Evolutionary conservation across 2,797 vertebrate species (phyloP).

Genomic region (Sebastes baramenuke): DNA sequence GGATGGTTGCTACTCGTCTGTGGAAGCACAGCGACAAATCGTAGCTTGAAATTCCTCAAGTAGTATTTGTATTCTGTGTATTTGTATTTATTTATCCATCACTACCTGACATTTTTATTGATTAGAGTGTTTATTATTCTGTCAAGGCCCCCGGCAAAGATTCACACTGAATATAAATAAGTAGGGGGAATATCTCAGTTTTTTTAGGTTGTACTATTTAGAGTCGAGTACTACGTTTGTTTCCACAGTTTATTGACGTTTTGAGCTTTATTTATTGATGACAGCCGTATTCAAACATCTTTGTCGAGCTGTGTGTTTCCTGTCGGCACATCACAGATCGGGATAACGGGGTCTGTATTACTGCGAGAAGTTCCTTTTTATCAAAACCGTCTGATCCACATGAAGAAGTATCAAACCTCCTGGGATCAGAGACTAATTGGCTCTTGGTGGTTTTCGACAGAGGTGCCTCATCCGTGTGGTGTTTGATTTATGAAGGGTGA

Average conservation of each 20-base stretch:
- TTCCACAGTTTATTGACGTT: neutral
- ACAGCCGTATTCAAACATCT: neutral
- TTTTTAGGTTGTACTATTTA: neutral
- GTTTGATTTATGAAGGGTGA: constrained; percentile 65
- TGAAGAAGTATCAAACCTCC: constrained; percentile 36
- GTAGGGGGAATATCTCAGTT: neutral
- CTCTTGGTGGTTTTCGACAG: constrained; percentile 44
- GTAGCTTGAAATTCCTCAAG: constrained; percentile 30
- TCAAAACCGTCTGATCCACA: constrained; percentile 27
- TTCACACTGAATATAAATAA: neutral
- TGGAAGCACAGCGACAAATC: constrained; percentile 41
- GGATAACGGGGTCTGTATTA: constrained; percentile 8
- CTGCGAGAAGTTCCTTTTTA: constrained; percentile 30
- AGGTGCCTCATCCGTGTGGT: constrained; percentile 28
- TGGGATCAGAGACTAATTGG: constrained; percentile 62
- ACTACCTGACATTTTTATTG: constrained; percentile 28
- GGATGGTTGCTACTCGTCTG: constrained; percentile 35
- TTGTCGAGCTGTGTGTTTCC: constrained; percentile 4
- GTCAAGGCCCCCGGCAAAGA: constrained; percentile 6
- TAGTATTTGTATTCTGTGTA: constrained; percentile 25
- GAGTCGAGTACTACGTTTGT: neutral
- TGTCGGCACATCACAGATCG: neutral
- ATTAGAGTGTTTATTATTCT: constrained; percentile 40
- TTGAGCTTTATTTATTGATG: neutral
- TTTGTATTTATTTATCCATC: constrained; percentile 37